A percentile compares a stretch with the other conserved stretches of the same genome.
phyloP scores from a whole-genome alignment of 2,797 vertebrate genomes.

The Rhinoraja longicauda region DNA sequence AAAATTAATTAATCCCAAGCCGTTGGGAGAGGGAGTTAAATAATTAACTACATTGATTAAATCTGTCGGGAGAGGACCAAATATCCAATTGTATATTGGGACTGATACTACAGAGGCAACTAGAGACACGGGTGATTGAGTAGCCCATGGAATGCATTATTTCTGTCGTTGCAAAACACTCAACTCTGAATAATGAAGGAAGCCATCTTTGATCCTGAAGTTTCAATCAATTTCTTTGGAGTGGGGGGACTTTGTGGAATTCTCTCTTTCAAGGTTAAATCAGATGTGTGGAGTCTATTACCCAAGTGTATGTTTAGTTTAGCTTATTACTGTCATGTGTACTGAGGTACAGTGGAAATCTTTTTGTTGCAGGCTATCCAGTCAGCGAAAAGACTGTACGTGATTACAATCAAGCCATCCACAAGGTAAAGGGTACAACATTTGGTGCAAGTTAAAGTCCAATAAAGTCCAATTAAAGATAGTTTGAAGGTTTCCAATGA shows the following conservation, averaged over 20 bases:
- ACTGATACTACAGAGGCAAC: not conserved
- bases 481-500: too few relatives aligned
- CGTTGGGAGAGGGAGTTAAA: not conserved
- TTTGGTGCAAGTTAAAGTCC: too few relatives aligned
- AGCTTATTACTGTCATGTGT: not conserved
- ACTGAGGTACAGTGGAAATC: too few relatives aligned
- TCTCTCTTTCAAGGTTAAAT: not conserved
- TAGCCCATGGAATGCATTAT: not conserved
- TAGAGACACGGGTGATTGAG: slow-evolving; percentile 24
- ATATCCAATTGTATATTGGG: slow-evolving; percentile 1
- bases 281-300: not conserved
- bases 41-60: not conserved
- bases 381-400: too few relatives aligned
- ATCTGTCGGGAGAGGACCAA: not conserved
- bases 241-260: not conserved
- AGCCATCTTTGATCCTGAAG: not conserved
- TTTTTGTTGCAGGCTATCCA: too few relatives aligned
- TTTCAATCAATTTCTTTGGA: not conserved
- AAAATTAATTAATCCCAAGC: not conserved
- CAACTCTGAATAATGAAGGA: slow-evolving; percentile 5
- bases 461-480: too few relatives aligned
- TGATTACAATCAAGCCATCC: too few relatives aligned
- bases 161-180: not conserved
- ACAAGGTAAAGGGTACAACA: too few relatives aligned
- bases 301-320: not conserved